Evolutionary conservation across 2,113 vertebrate genomes (phyloP).

Genomic region (Chlorocebus sabaeus): DNA sequence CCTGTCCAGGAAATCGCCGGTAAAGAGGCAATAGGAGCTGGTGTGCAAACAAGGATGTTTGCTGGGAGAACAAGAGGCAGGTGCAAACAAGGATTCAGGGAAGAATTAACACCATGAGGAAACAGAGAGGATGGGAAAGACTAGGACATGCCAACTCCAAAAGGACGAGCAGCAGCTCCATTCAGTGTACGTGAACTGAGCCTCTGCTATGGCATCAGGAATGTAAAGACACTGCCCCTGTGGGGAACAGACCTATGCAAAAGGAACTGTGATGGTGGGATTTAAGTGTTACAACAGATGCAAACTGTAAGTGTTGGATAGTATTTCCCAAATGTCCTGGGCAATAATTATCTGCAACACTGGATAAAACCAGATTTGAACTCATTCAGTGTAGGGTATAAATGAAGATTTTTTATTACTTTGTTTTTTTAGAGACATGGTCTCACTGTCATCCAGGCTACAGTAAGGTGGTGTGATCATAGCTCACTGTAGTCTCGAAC

Average conservation of each 20-base stretch:
- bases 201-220: neutral
- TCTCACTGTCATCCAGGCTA: neutral
- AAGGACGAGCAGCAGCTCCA: neutral
- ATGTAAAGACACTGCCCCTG: neutral
- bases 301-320: neutral
- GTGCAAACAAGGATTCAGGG: neutral
- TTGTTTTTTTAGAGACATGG: neutral
- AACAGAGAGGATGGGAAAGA: neutral
- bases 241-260: neutral
- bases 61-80: neutral
- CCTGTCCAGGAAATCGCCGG: neutral
- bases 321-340: neutral
- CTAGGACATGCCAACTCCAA: neutral
- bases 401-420: neutral
- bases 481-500: neutral
- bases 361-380: neutral
- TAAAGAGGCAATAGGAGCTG: neutral
- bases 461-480: neutral
- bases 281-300: neutral
- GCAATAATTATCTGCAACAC: neutral
- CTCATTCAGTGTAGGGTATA: too few species aligned
- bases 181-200: fast-evolving
- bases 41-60: neutral
- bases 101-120: neutral
- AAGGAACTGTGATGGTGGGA: neutral